Base-by-base conservation (phyloP, 2,113 vertebrate species). In the Percina caprodes region DNA sequence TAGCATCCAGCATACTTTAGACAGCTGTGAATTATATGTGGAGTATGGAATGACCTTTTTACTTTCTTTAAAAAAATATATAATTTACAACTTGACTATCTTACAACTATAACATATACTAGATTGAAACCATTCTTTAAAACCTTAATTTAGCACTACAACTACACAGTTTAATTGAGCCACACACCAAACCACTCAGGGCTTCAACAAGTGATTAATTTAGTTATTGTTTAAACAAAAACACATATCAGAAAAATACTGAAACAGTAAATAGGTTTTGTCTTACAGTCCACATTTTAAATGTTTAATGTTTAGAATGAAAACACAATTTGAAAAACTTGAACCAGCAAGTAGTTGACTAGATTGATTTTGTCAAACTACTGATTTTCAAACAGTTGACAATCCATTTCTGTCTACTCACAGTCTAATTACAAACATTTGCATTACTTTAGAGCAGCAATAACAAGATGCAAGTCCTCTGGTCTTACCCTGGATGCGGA, bases 401-500 rank as follows among this genome's bases (percentile, higher is more conserved):
- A 12, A 16, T 18, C 16, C n/a, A 55, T 69, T 23, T n/a, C 67
- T 23, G 21, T 59, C 5, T 19, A 19, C 5, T 73, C 45, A 39
- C 30, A 6, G 23, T 42, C 16, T 33, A 19, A 52, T 15, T 84
- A 16, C 51, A 48, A 70, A 62, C 13, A 39, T 3, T 5, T 39
- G 63, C 42, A 68, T 39, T 45, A 42, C 19, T 72, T 56, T 5
- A 1, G 21, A 5, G 45, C 35, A 55, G 15, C 1, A 16, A 4
- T 9, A 23, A 49, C 5, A 1, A 52, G 21, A 33, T 9, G 24
- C 15, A 33, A 13, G 42, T 21, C 6, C 5, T 55, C 54, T 26
- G 49, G 23, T 66, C 89, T 87, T 70, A 97, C 95, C 94, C 89
- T 95, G 95, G 74, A 99, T 96, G 67, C 97, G 93, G 83, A 99